phyloP scores from a whole-genome alignment of 2,888 invertebrate species.

The Philopedon plagiatum region DNA sequence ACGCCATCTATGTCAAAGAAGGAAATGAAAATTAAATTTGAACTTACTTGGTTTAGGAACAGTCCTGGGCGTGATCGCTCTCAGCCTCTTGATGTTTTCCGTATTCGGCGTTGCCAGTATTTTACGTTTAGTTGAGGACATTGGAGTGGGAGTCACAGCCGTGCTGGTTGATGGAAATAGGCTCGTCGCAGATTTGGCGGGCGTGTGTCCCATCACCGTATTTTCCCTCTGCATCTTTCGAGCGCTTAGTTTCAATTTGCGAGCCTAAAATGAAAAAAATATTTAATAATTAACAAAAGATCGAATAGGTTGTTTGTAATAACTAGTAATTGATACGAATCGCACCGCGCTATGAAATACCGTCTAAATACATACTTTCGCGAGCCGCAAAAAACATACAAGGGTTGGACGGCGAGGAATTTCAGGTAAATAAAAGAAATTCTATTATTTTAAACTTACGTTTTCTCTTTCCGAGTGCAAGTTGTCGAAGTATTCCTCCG shows the following conservation, averaged over 20 bases:
- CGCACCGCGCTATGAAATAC: no score
- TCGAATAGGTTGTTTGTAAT: no score
- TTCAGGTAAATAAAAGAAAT: no score
- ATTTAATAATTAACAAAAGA: not conserved
- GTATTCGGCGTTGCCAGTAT: conserved; percentile 45
- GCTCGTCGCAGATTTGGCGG: conserved; percentile 49
- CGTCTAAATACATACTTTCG: no score
- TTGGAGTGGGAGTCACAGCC: conserved; percentile 26
- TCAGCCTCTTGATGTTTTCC: conserved; percentile 38
- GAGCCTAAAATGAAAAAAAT: conserved; percentile 15
- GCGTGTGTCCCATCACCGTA: conserved; percentile 51
- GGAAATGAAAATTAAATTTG: not conserved
- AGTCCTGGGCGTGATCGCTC: conserved; percentile 20
- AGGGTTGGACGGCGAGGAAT: no score
- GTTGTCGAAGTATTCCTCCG: conserved; percentile 74
- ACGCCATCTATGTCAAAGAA: no score
- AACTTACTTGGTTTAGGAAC: conserved; percentile 33
- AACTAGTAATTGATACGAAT: no score
- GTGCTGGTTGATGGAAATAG: conserved; percentile 52
- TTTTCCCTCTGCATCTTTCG: conserved; percentile 69
- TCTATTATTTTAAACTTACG: no score
- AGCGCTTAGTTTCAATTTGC: conserved; percentile 70
- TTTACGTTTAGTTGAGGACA: conserved; percentile 48
- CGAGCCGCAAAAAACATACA: no score
- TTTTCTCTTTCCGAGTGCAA: conserved; percentile 76